phyloP scores from a whole-genome alignment of 2,888 invertebrate species.

The Spisula solida region DNA sequence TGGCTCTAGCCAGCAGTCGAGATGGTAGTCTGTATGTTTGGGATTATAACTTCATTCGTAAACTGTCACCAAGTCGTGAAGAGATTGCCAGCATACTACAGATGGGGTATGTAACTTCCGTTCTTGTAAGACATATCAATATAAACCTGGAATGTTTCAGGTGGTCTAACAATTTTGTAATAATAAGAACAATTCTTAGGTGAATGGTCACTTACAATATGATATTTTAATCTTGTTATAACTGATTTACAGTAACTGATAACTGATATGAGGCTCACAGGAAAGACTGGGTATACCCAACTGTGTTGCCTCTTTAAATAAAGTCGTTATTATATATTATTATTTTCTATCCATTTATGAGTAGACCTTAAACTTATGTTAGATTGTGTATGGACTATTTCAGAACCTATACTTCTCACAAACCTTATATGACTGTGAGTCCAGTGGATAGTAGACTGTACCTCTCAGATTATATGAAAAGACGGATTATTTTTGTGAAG shows the following conservation, averaged over 20 bases:
- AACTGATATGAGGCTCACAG: no score
- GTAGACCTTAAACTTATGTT: no score
- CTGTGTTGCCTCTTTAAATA: no score
- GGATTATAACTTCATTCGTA: constrained; percentile 94
- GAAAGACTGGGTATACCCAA: no score
- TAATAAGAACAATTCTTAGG: no score
- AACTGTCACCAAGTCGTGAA: constrained; percentile 84
- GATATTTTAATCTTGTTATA: no score
- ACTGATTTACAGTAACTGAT: no score
- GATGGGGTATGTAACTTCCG: constrained; percentile 78
- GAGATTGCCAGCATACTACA: constrained; percentile 90
- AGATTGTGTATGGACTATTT: constrained; percentile 81
- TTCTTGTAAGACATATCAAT: neutral
- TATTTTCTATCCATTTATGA: no score
- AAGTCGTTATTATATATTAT: no score
- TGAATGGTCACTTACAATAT: no score
- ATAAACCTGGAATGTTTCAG: neutral
- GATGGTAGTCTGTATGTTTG: constrained; percentile 99
- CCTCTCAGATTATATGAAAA: constrained; percentile 95
- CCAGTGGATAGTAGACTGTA: constrained; percentile 98
- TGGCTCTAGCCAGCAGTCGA: constrained; percentile 97
- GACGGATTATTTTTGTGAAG: constrained; percentile 85
- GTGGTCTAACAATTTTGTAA: neutral
- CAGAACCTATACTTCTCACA: constrained; percentile 98
- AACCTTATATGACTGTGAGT: constrained; percentile 98